Percentiles rank a stretch among this genome's conserved stretches.
phyloP scores from a whole-genome alignment of 2,113 vertebrate genomes.

The Hypomesus transpacificus region DNA sequence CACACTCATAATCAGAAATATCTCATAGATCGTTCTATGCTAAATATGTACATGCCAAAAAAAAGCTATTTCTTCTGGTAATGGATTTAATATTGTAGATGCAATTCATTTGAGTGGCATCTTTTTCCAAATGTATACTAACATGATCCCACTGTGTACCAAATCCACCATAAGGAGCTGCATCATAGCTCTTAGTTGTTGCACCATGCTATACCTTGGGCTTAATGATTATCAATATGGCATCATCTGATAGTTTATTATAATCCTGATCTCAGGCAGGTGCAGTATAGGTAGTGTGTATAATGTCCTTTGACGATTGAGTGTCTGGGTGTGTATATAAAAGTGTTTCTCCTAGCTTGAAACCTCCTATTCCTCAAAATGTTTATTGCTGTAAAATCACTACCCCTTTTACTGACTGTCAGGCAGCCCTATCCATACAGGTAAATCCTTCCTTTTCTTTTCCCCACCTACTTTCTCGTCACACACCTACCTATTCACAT shows the following conservation, averaged over 20 bases:
- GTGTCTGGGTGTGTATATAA: slow-evolving; percentile 22
- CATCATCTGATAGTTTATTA: slow-evolving; percentile 55
- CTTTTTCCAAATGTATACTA: slow-evolving; percentile 6
- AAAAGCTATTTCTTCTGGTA: too few species aligned
- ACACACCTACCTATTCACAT: neutral
- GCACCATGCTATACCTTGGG: slow-evolving; percentile 49
- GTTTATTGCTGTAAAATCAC: slow-evolving; percentile 44
- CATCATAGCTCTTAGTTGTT: neutral
- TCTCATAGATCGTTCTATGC: neutral
- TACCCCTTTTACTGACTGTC: slow-evolving; percentile 40
- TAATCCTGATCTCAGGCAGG: slow-evolving; percentile 23
- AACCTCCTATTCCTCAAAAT: slow-evolving; percentile 39
- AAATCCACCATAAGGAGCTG: slow-evolving; percentile 6
- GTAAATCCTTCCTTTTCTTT: slow-evolving; percentile 60
- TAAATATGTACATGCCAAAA: too few species aligned
- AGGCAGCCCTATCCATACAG: slow-evolving; percentile 46
- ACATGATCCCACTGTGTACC: slow-evolving; percentile 17
- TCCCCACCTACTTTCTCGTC: slow-evolving; percentile 48
- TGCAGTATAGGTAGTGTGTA: too few species aligned
- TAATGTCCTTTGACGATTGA: slow-evolving; percentile 6
- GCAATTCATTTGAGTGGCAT: too few species aligned
- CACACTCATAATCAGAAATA: too few species aligned
- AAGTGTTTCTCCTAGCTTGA: slow-evolving; percentile 30
- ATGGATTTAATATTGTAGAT: too few species aligned
- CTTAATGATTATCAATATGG: slow-evolving; percentile 54